Evolutionary conservation across 2,888 invertebrate species (phyloP), one percentile per base, ranked within the genome.

Genomic region (Nebria brevicollis): DNA sequence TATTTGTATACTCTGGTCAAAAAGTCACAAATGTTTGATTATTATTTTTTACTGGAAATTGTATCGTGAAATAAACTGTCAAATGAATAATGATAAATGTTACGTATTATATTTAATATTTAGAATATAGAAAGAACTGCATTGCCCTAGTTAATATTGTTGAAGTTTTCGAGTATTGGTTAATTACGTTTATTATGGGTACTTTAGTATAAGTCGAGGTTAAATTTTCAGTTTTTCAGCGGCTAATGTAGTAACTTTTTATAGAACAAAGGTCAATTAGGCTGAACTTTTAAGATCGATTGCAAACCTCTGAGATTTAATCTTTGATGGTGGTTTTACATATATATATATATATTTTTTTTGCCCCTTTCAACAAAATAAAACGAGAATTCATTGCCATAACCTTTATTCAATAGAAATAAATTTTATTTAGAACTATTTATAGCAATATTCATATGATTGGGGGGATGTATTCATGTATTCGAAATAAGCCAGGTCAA

Each of bases 71-170:
- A 6, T 6, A 8, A 43, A 41, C 34, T 66, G n/a, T 64, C 11
- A 66, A 13, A 81, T 65, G n/a, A 42, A 77, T 26, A 34, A 54
- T 70, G 15, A 13, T 15, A 43, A 54, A 75, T 20, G 7, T 54
- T 2, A 11, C 25, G 13, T 13, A 68, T 42, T 79, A 25, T 78
- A 26, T 43, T 20, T 20, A 20, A 20, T 20, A 20, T 34, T 20
- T 20, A 20, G 20, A 1, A 34, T 1, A 34, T 34, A 5, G n/a
- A 66, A 13, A 42, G 26, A 42, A 42, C 20, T 41, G 42, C 34
- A 26, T 26, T 25, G 11, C 70, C 34, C 70, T 70, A 70, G 13
- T 70, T 70, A 11, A 15, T 26, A 70, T 25, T 70, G 25, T 25
- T 34, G n/a, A 70, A 15, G 26, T 70, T 25, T 15, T 70, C n/a